Percentiles rank a stretch among this genome's conserved stretches.
These are phyloP conservation scores for Pantelozetes paolii DNA, from an alignment of 2,888 invertebrate species.

Conservation along the genomic window DNA sequence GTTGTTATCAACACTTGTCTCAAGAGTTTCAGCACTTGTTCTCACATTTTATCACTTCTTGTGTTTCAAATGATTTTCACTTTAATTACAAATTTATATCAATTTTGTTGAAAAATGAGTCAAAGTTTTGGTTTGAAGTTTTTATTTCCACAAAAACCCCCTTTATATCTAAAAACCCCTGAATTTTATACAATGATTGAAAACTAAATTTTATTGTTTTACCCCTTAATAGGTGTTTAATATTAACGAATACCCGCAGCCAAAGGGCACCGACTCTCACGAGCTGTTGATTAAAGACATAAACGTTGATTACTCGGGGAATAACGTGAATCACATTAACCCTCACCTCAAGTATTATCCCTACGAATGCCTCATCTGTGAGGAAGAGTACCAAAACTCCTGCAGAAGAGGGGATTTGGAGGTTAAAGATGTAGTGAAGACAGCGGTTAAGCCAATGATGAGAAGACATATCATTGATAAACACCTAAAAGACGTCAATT, in stretches of 20 bases:
- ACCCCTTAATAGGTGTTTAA: neutral
- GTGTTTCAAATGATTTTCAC: neutral
- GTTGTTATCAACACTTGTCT: no score
- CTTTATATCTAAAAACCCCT: no score
- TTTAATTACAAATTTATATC: no score
- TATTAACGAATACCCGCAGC: neutral
- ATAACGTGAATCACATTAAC: constrained; percentile 31
- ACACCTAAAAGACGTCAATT: neutral
- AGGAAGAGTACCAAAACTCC: neutral
- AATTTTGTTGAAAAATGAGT: no score
- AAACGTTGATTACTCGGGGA: constrained; percentile 14
- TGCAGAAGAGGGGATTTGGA: neutral
- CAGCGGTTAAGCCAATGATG: constrained; percentile 23
- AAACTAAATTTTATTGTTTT: neutral
- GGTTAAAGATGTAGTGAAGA: constrained; percentile 5
- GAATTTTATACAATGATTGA: neutral
- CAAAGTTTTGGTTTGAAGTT: no score
- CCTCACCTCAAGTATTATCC: constrained; percentile 32
- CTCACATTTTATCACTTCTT: neutral
- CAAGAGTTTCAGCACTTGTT: neutral
- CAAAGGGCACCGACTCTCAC: neutral
- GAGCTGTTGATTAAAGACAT: neutral
- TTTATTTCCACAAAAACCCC: no score
- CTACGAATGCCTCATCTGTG: constrained; percentile 15
- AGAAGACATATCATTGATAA: constrained; percentile 23